Evolutionary conservation across 2,797 vertebrate genomes (phyloP).

Genomic region (Urosaurus nigricauda): DNA sequence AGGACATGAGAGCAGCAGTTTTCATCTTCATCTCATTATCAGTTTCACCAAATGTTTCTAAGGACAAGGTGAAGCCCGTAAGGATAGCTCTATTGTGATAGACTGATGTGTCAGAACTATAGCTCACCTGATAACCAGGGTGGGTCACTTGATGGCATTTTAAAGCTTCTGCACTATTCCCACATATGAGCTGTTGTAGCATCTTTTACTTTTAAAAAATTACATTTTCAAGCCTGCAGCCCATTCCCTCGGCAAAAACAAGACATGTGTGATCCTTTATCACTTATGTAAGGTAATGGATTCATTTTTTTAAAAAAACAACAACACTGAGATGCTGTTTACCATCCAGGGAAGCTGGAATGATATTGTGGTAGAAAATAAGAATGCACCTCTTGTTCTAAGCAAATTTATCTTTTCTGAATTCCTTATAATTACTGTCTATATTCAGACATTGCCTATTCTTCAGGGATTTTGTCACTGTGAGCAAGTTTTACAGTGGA

Average conservation of each 20-base stretch:
- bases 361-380: neutral
- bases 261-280: neutral
- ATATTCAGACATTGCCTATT: neutral
- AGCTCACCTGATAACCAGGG: neutral
- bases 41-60: neutral
- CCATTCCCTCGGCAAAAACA: no score
- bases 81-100: neutral
- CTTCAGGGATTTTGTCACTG: conserved; percentile 12
- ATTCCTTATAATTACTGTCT: conserved; percentile 9
- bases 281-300: neutral
- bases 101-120: neutral
- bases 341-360: neutral
- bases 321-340: conserved; percentile 7
- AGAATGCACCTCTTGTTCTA: conserved; percentile 15
- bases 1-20: neutral
- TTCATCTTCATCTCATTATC: neutral
- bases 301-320: neutral
- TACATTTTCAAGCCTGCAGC: neutral
- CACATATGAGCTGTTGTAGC: neutral
- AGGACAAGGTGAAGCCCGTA: neutral
- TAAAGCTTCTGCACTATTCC: neutral
- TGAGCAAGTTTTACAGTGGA: neutral
- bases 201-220: neutral
- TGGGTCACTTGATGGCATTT: neutral
- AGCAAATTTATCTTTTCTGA: conserved; percentile 19